These are phyloP conservation scores for Philonicus albiceps DNA, from an alignment of 2,888 invertebrate species.

Conservation along the genomic window DNA sequence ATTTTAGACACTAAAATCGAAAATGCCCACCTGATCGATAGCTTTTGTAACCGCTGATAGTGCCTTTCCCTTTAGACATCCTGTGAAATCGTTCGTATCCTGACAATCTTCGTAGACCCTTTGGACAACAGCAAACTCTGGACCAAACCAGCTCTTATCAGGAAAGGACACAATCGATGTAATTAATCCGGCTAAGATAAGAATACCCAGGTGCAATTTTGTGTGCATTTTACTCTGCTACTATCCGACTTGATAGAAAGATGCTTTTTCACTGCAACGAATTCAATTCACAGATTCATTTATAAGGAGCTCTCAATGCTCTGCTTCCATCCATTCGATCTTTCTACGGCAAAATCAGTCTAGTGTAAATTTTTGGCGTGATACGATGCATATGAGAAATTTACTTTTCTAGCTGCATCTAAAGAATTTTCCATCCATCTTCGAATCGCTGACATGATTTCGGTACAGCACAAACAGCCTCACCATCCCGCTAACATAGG, in stretches of 20 bases:
- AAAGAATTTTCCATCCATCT: conserved; percentile 10
- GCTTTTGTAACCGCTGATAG: conserved; percentile 68
- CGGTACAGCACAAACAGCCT: neutral
- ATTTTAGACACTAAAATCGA: neutral
- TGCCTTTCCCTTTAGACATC: conserved; percentile 71
- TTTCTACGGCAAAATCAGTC: conserved; percentile 15
- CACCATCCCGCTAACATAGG: neutral
- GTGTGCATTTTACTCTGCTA: conserved; percentile 29
- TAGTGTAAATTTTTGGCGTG: conserved; percentile 33
- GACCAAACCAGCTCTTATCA: conserved; percentile 63
- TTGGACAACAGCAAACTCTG: conserved; percentile 68
- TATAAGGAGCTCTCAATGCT: conserved; percentile 52
- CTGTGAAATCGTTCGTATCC: conserved; percentile 68
- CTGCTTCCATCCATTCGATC: conserved; percentile 49
- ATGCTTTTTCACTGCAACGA: conserved; percentile 43
- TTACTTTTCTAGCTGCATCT: conserved; percentile 12
- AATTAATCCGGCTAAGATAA: conserved; percentile 43
- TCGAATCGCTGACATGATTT: conserved; percentile 8
- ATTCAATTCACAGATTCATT: conserved; percentile 33
- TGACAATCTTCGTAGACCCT: conserved; percentile 73
- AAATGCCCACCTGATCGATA: conserved; percentile 66
- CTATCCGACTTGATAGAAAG: conserved; percentile 20
- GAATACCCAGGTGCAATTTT: neutral
- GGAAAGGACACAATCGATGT: conserved; percentile 45
- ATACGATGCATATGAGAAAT: conserved; percentile 30